Base-by-base conservation (phyloP, 2,113 vertebrate genomes). In the Apteryx mantelli region DNA sequence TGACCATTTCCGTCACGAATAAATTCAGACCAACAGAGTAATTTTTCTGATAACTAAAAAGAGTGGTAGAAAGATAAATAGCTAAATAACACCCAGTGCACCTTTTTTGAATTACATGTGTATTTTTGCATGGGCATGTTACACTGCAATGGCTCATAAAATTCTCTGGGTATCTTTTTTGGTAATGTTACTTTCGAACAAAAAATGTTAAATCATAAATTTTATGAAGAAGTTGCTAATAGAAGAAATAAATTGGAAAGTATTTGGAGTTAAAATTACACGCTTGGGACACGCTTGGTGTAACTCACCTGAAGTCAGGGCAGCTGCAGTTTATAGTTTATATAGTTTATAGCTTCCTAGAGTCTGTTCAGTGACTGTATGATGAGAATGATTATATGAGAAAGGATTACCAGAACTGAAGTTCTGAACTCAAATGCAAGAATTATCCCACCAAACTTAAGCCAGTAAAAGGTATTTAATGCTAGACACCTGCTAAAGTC, bases 121-220 rank as follows among this genome's bases (percentile, higher is more conserved):
- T 24, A 38, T 52, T n/a, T 73, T 24, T 53, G 10, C 22, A 53
- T 16, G 15, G 30, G 56, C 16, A 9, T 53, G 24, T 73, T 52
- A 36, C 22, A 64, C 14, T 36, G n/a, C 13, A 64, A 38, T 65
- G 63, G 36, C 36, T 65, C 25, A 15, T 64, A 38, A 65, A 65
- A 34, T 75, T 78, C 13, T 80, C 17, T 34, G 38, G 34, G 68
- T 9, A 80, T 36, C 58, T 50, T 61, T 64, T 32, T 69, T 60
- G 6, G 13, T 8, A 64, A 38, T n/a, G 66, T 42, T 0, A 56
- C 20, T 66, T 89, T 24, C 11, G 1, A 12, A 48, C 46, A 78
- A 52, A 91, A 26, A 44, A 40, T 4, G 17, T 21, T 73, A 83
- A 38, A 0, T 0, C 2, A n/a, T 3, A 38, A 2, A 24, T 52